phyloP scores from a whole-genome alignment of 2,888 invertebrate genomes.

The Carpatolechia fugitivella region DNA sequence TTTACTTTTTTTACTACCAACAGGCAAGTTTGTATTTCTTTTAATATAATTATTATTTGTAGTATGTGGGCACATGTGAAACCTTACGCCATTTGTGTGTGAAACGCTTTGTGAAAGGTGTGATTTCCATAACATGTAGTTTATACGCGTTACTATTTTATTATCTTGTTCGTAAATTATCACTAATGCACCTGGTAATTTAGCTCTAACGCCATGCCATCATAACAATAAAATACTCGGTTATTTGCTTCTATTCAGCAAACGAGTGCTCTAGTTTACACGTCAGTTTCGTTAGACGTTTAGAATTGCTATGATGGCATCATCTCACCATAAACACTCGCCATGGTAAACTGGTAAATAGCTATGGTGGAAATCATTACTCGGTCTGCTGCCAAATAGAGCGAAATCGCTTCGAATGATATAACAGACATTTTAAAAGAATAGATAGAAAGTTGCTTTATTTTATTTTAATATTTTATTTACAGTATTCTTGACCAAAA shows the following conservation, averaged over 20 bases:
- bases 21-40: no score
- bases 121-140: background rate
- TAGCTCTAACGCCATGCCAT: no score
- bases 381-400: background rate
- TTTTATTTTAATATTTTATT: no score
- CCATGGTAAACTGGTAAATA: conserved; percentile 4
- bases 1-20: no score
- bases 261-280: conserved; percentile 7
- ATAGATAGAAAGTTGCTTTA: background rate
- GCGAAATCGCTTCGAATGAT: background rate
- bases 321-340: conserved; percentile 6
- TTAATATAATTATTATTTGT: no score
- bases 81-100: no score
- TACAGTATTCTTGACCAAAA: no score
- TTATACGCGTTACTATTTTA: no score
- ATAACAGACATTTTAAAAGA: background rate
- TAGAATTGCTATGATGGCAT: conserved; percentile 4
- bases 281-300: conserved; percentile 1
- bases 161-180: no score
- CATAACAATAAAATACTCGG: background rate
- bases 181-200: no score
- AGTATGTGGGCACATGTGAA: no score
- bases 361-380: background rate
- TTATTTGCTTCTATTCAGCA: background rate
- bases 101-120: background rate